Percentiles rank a stretch among this genome's conserved stretches.
phyloP scores from a whole-genome alignment of 2,797 vertebrate genomes.

The Spea hammondii region DNA sequence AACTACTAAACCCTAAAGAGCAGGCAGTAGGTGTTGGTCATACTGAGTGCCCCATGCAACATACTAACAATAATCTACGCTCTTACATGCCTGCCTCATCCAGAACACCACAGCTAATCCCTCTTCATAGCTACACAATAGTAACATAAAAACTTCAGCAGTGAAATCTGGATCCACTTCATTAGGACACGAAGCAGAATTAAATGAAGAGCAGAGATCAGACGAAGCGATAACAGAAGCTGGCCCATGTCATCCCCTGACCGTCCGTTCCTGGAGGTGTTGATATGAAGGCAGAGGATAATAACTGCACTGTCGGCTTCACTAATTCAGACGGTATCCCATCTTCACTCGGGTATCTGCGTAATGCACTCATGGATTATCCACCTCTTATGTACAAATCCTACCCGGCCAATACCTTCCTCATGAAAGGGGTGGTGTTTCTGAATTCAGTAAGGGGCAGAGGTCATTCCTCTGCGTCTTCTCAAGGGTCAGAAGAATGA shows the following conservation, averaged over 20 bases:
- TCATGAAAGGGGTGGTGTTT: background rate
- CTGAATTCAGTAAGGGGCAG: conserved; percentile 19
- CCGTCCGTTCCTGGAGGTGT: conserved; percentile 19
- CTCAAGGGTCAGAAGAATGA: conserved; percentile 37
- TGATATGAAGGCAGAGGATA: conserved; percentile 32
- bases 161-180: conserved; percentile 32
- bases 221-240: conserved; percentile 16
- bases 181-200: conserved; percentile 26
- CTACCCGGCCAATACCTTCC: conserved; percentile 45
- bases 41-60: background rate
- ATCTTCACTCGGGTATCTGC: conserved; percentile 35
- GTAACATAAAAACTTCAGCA: background rate
- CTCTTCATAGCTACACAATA: background rate
- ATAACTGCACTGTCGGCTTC: conserved; percentile 22
- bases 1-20: no score
- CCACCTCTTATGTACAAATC: conserved; percentile 40
- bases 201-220: conserved; percentile 23
- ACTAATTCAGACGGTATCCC: conserved; percentile 38
- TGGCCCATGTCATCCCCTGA: conserved; percentile 2
- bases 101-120: conserved; percentile 21
- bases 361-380: conserved; percentile 48
- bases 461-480: conserved; percentile 9
- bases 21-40: no score
- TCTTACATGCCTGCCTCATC: background rate
- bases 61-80: background rate